Percentiles rank a stretch among this genome's conserved stretches.
phyloP scores from a whole-genome alignment of 2,797 vertebrate species.

The Lindbergichthys nudifrons region DNA sequence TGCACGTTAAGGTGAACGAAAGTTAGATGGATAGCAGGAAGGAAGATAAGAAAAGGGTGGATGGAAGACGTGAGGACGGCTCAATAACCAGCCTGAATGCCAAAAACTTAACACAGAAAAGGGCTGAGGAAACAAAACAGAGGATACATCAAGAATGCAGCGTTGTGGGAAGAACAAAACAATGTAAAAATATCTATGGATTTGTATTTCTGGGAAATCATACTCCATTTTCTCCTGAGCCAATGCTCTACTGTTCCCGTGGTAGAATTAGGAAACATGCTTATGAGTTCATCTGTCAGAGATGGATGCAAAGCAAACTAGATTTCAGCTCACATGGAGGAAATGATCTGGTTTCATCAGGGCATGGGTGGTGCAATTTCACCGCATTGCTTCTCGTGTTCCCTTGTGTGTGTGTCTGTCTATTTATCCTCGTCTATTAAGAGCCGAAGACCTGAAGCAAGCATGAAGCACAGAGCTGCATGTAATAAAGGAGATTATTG shows the following conservation, averaged over 20 bases:
- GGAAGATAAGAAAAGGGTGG: constrained; percentile 37
- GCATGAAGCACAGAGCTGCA: constrained; percentile 33
- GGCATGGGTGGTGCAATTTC: constrained; percentile 51
- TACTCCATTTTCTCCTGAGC: neutral
- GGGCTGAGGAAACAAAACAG: neutral
- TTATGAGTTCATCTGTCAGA: constrained; percentile 22
- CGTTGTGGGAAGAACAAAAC: constrained; percentile 22
- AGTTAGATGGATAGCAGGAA: constrained; percentile 38
- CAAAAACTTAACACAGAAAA: constrained; percentile 28
- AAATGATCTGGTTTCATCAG: constrained; percentile 61
- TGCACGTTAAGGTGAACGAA: constrained; percentile 45
- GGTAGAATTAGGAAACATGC: constrained; percentile 32
- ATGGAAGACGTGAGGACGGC: constrained; percentile 14
- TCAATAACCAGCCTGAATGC: constrained; percentile 36
- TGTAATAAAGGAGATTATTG: constrained; percentile 68
- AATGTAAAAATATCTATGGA: constrained; percentile 9
- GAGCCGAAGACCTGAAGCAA: constrained; percentile 53
- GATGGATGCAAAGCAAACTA: constrained; percentile 43
- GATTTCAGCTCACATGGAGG: constrained; percentile 37
- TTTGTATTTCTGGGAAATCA: neutral
- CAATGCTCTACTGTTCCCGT: neutral
- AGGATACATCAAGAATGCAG: neutral
- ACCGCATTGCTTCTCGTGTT: constrained; percentile 54
- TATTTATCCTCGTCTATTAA: constrained; percentile 61
- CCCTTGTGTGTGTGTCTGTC: constrained; percentile 25